These are phyloP conservation scores for Labroides dimidiatus DNA, from an alignment of 2,797 vertebrate genomes.

Conservation along the genomic window DNA sequence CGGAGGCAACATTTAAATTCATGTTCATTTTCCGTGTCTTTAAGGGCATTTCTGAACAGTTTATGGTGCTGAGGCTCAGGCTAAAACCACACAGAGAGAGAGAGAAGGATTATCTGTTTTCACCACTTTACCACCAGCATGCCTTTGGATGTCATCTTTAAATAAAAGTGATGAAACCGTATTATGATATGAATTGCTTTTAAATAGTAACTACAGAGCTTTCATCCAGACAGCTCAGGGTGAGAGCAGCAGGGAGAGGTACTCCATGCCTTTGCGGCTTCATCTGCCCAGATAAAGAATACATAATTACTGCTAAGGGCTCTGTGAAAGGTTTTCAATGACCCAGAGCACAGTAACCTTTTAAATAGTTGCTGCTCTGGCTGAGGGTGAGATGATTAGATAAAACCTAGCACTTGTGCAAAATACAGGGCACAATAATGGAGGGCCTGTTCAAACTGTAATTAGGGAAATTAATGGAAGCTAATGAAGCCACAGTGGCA, in stretches of 20 bases:
- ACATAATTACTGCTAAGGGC: constrained; percentile 57
- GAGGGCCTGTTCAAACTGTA: constrained; percentile 40
- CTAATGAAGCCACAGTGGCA: constrained; percentile 50
- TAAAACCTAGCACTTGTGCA: constrained; percentile 44
- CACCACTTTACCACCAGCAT: too few species aligned
- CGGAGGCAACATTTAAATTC: too few species aligned
- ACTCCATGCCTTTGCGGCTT: constrained; percentile 50
- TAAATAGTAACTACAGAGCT: constrained; percentile 39
- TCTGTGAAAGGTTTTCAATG: constrained; percentile 58
- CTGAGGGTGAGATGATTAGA: constrained; percentile 37
- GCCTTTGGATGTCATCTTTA: too few species aligned
- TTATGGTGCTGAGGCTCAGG: neutral
- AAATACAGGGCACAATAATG: constrained; percentile 36
- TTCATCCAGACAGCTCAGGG: constrained; percentile 19
- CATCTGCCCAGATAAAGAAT: constrained; percentile 58
- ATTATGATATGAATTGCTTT: constrained; percentile 32
- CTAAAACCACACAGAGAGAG: neutral
- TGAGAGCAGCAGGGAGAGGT: constrained; percentile 24
- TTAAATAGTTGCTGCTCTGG: constrained; percentile 36
- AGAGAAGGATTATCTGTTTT: neutral
- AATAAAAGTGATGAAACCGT: neutral
- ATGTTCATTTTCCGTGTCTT: too few species aligned
- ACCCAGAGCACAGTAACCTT: constrained; percentile 67
- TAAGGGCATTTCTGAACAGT: neutral
- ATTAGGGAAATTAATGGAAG: constrained; percentile 47